Conservation (phyloP, 1,140 invertebrate species). For the Meloidogyne chitwoodi region DNA sequence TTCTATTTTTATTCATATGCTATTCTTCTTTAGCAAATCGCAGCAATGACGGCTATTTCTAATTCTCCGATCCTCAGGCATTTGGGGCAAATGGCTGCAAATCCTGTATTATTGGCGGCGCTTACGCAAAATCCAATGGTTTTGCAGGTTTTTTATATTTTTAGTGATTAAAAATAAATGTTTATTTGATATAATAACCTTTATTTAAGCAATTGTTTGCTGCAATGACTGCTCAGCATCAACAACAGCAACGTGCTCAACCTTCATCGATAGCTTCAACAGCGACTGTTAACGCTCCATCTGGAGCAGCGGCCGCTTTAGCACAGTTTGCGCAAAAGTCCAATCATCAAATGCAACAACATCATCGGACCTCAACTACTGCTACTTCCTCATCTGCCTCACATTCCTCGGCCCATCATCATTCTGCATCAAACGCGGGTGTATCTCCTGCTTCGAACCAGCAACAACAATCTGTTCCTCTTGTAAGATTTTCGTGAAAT, state of each 20-base stretch:
- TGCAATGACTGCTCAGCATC: conserved; percentile 3
- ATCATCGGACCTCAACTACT: neutral
- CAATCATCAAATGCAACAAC: neutral
- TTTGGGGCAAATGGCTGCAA: neutral
- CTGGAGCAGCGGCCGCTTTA: neutral
- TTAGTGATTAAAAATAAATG: neutral
- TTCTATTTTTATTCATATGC: neutral
- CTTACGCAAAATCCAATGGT: conserved; percentile 1
- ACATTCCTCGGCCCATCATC: neutral
- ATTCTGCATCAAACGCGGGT: neutral
- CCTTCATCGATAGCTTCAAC: neutral
- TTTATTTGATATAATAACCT: neutral
- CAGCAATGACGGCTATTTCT: conserved; percentile 2
- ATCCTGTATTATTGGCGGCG: neutral
- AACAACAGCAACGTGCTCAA: neutral
- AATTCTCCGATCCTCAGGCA: neutral
- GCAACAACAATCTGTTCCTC: neutral
- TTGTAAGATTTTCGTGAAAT: neutral
- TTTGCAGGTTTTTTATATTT: neutral
- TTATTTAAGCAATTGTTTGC: conserved; percentile 10
- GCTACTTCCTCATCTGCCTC: neutral
- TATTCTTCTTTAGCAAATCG: conserved; percentile 3
- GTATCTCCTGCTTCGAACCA: neutral
- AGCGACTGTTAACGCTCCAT: neutral
- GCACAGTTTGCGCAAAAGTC: neutral